phyloP scores from a whole-genome alignment of 2,113 vertebrate species.

The Fulica atra region DNA sequence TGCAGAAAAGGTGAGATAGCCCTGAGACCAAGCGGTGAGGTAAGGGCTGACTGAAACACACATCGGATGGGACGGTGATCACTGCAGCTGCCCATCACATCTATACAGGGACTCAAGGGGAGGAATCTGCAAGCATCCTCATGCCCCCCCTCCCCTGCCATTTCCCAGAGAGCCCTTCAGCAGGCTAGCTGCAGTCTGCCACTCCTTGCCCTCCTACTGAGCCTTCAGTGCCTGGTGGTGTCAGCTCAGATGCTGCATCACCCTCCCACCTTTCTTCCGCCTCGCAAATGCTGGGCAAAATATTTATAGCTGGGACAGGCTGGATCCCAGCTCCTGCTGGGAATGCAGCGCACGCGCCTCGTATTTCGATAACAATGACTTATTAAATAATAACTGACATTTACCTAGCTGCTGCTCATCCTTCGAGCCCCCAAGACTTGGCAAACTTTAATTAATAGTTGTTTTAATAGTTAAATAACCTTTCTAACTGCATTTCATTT shows the following conservation, averaged over 20 bases:
- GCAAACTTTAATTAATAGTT: constrained; percentile 75
- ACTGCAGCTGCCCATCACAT: accelerated
- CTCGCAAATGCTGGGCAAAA: background rate
- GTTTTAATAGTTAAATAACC: constrained; percentile 78
- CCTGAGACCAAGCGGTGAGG: accelerated
- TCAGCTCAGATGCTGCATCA: background rate
- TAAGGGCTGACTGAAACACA: background rate
- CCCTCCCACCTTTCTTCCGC: background rate
- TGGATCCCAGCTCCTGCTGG: background rate
- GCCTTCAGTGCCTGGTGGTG: background rate
- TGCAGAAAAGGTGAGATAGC: background rate
- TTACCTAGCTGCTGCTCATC: constrained; percentile 66
- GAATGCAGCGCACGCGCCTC: background rate
- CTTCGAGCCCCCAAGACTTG: constrained; percentile 57
- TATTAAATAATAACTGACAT: constrained; percentile 73
- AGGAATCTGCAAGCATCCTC: accelerated
- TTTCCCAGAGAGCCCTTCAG: background rate
- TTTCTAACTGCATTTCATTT: constrained; percentile 66
- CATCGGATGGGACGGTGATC: accelerated
- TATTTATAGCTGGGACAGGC: background rate
- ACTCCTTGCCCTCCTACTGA: background rate
- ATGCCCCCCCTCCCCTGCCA: background rate
- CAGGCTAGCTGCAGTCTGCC: background rate
- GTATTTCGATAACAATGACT: constrained; percentile 55
- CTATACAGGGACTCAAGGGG: background rate